Base-by-base conservation (phyloP, 2,797 vertebrate species). In the Platyrinchus mystaceus region DNA sequence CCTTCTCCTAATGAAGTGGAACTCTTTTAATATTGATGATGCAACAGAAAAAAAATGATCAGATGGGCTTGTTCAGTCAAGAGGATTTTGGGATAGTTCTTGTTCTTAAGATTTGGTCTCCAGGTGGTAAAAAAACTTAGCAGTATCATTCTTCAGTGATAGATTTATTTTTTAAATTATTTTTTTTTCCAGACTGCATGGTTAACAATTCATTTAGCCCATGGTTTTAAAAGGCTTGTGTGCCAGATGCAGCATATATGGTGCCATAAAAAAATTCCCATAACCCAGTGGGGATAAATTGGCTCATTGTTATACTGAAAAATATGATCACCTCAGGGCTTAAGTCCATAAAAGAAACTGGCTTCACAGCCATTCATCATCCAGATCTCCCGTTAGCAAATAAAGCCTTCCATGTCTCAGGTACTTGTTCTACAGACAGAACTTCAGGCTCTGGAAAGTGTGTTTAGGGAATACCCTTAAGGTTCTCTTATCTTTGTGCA, bases 311-410 rank as follows among this genome's bases (percentile, higher is more conserved):
- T 92, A 36, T n/a, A 66, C 18, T 79, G 74, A 95, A 90, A 90
- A 90, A 89, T 91, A 93, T 6, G 62, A 92, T 87, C 83, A 90
- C 83, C 89, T 91, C 59, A 84, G 87, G 89, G 60, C 64, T 92
- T 91, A 44, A 73, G 34, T 92, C 53, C 32, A n/a, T 93, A 46
- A 90, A 89, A 92, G 36, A 71, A 77, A 58, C 43, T 53, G 62
- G 21, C 50, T 90, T 76, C 32, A 10, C 32, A 92, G 64, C 56
- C 70, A 41, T 91, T 92, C 76, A 87, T 32, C 34, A 67, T 62
- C 62, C 80, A 76, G 36, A 62, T 73, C 58, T 91, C 46, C 55
- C 34, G 36, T 44, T 87, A 52, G 55, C 36, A 66, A 88, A 74
- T 73, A 83, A 86, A 94, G 37, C 56, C n/a, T 93, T 78, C 64